A percentile compares a stretch with the other conserved stretches of the same genome.
These are phyloP conservation scores for Notothenia coriiceps DNA, from an alignment of 2,113 vertebrate genomes.

Conservation along the genomic window DNA sequence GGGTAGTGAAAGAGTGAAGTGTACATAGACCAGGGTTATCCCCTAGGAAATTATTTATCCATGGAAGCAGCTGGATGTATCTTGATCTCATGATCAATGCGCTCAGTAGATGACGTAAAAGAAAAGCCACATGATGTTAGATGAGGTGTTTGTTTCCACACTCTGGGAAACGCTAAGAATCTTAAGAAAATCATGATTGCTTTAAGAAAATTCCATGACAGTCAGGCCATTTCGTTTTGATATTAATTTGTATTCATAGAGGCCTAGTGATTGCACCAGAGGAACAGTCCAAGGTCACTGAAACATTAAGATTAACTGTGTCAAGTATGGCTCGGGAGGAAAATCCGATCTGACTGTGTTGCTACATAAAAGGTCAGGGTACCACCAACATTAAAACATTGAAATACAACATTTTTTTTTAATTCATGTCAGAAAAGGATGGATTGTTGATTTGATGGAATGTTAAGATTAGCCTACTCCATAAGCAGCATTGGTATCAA, in stretches of 20 bases:
- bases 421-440: constrained; percentile 13
- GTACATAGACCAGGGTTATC: constrained; percentile 6
- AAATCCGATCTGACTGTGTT: constrained; percentile 32
- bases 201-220: constrained; percentile 20
- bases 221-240: constrained; percentile 24
- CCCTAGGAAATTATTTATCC: neutral
- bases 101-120: neutral
- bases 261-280: constrained; percentile 14
- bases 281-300: constrained; percentile 32
- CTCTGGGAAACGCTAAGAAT: neutral
- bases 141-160: constrained; percentile 13
- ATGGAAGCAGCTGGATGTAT: neutral
- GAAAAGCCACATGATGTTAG: neutral
- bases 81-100: neutral
- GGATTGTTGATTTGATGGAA: neutral
- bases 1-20: neutral
- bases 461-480: constrained; percentile 1
- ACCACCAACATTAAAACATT: neutral
- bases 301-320: constrained; percentile 13
- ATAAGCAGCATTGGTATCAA: neutral
- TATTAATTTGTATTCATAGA: constrained; percentile 40
- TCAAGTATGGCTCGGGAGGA: constrained; percentile 14
- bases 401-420: neutral
- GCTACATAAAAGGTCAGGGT: constrained; percentile 26
- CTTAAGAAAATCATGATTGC: constrained; percentile 16